Percentiles rank a stretch among this genome's conserved stretches.
phyloP scores from a whole-genome alignment of 2,888 invertebrate species.

The Parnassius apollo region DNA sequence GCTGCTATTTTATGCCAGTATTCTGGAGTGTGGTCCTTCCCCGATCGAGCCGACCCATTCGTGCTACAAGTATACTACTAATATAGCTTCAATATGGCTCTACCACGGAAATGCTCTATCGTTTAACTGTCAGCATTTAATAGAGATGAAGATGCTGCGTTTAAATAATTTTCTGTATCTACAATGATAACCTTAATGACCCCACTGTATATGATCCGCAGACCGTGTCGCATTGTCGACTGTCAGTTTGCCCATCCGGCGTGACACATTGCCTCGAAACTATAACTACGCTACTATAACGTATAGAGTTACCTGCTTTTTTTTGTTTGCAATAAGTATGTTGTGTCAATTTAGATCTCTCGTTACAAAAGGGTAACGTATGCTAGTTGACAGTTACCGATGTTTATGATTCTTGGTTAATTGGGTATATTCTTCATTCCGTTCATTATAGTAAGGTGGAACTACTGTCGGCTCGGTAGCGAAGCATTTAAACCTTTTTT shows the following conservation, averaged over 20 bases:
- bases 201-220: slow-evolving; percentile 30
- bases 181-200: slow-evolving; percentile 15
- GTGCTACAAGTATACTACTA: too few species aligned
- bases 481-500: too few species aligned
- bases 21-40: too few species aligned
- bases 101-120: too few species aligned
- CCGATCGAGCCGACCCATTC: too few species aligned
- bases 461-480: too few species aligned
- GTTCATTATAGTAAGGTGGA: too few species aligned
- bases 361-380: slow-evolving; percentile 9
- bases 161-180: background rate
- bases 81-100: too few species aligned
- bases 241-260: slow-evolving; percentile 39
- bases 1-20: too few species aligned
- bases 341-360: slow-evolving; percentile 10
- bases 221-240: slow-evolving; percentile 46
- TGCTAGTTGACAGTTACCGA: slow-evolving; percentile 2
- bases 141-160: background rate
- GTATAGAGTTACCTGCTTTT: slow-evolving; percentile 25
- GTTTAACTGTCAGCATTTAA: background rate
- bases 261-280: slow-evolving; percentile 35
- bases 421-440: too few species aligned
- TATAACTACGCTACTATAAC: slow-evolving; percentile 36
- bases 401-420: slow-evolving; percentile 10
- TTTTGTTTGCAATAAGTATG: slow-evolving; percentile 10